Base-by-base conservation (phyloP, 2,113 vertebrate species). In the Azemiops feae region DNA sequence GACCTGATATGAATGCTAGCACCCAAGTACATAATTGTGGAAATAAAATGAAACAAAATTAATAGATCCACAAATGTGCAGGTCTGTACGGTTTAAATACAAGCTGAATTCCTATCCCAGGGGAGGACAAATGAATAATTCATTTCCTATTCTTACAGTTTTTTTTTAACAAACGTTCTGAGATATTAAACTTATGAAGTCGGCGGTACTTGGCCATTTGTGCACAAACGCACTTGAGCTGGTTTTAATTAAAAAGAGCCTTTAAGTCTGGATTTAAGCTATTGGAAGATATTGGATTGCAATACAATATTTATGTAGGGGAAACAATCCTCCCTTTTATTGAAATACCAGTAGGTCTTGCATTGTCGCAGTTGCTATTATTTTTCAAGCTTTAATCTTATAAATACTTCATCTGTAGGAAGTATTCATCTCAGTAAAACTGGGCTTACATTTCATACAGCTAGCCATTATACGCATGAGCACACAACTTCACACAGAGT, bases 211-310 rank as follows among this genome's bases (percentile, higher is more conserved):
- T 94, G 60, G 94, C 92, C 85, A 91, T 95, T 94, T 94, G 88
- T 96, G 74, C 87, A 88, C 6, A 96, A 96, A 95, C 89, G 45
- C 87, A 92, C n/a, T 94, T 95, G 85, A 94, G 88, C 87, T 95
- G n/a, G 64, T 96, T 96, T 96, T 94, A 97, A 97, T 95, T 97
- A 94, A 96, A 95, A 96, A 0, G 0, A 93, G 3, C 45, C 94
- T 94, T 94, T 96, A 90, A 81, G 94, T 92, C 50, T 57, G 1
- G 0, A 86, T 95, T 95, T 96, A 85, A 93, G 43, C 8, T 81
- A 20, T 53, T 95, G 89, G 89, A 93, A 94, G 94, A 91, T 34
- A 93, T 58, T 93, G 23, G 0, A 64, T 94, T 96, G 85, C 55
- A 18, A 0, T 45, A 86, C 27, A 14, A 93, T 90, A 93, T 91